These are phyloP conservation scores for Aurelia sp. DNA, from an alignment of 30 jellyfish, hydroid and myxozoan species.

Conservation along the genomic window DNA sequence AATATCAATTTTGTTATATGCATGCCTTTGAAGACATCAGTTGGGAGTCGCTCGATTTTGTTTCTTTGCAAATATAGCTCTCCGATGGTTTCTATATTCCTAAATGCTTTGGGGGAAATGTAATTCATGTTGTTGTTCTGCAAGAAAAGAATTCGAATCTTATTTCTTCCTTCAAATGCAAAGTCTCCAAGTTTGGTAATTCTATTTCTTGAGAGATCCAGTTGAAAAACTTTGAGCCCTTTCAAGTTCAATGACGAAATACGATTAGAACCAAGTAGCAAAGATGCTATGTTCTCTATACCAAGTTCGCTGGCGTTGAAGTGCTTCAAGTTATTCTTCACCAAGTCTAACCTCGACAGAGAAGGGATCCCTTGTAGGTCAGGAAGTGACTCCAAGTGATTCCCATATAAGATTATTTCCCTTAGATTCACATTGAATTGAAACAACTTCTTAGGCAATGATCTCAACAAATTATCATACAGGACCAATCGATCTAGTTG, in stretches of 20 bases:
- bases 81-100: neutral
- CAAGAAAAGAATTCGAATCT: neutral
- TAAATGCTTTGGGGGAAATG: constrained; percentile 34
- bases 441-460: constrained; percentile 8
- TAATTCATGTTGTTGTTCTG: constrained; percentile 15
- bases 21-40: constrained; percentile 19
- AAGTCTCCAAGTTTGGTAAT: constrained; percentile 1
- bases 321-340: neutral
- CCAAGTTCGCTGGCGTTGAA: neutral
- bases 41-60: constrained; percentile 25
- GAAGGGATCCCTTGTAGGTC: neutral
- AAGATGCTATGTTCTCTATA: neutral
- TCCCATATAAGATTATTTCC: neutral
- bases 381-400: constrained; percentile 2
- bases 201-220: constrained; percentile 18
- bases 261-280: neutral
- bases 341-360: neutral
- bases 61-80: constrained; percentile 26
- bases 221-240: neutral
- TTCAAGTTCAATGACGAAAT: constrained; percentile 12
- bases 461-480: neutral
- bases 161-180: constrained; percentile 1
- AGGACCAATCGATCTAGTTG: neutral
- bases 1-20: neutral
- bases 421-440: neutral